These are phyloP conservation scores for Aleiodes leptofemur DNA, from an alignment of 2,888 invertebrate genomes.

Conservation along the genomic window DNA sequence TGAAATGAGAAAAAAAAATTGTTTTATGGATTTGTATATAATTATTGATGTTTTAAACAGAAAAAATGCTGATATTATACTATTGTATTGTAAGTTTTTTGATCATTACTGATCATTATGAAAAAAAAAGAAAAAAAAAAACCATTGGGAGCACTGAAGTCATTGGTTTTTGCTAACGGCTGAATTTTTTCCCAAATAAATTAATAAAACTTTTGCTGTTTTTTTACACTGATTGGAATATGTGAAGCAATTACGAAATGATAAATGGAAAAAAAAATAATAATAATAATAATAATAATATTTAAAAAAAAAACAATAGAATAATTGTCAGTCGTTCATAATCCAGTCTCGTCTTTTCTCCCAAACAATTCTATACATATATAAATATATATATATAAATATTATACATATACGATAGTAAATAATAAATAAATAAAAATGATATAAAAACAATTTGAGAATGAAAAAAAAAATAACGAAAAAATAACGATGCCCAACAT, in stretches of 20 bases:
- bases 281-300: background rate
- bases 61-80: slow-evolving; percentile 64
- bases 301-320: slow-evolving; percentile 31
- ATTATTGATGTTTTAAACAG: slow-evolving; percentile 73
- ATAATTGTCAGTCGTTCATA: slow-evolving; percentile 53
- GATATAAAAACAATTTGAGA: slow-evolving; percentile 32
- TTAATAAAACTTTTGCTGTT: slow-evolving; percentile 21
- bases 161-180: slow-evolving; percentile 9
- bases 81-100: slow-evolving; percentile 67
- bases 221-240: slow-evolving; percentile 10
- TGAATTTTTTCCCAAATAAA: slow-evolving; percentile 38
- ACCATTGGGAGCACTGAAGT: slow-evolving; percentile 2
- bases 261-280: background rate
- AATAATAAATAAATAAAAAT: slow-evolving; percentile 46
- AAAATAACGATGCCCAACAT: slow-evolving; percentile 1
- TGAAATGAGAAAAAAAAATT: slow-evolving; percentile 65
- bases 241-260: background rate
- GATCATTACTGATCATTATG: slow-evolving; percentile 62
- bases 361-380: slow-evolving; percentile 53
- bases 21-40: slow-evolving; percentile 75
- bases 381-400: slow-evolving; percentile 56
- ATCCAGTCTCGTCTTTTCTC: slow-evolving; percentile 63
- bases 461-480: too few relatives aligned
- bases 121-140: slow-evolving; percentile 51
- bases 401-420: slow-evolving; percentile 52